Evolutionary conservation across 2,797 vertebrate species (phyloP), one percentile per base, ranked within the genome.

Genomic region (Sebastes steindachneri): DNA sequence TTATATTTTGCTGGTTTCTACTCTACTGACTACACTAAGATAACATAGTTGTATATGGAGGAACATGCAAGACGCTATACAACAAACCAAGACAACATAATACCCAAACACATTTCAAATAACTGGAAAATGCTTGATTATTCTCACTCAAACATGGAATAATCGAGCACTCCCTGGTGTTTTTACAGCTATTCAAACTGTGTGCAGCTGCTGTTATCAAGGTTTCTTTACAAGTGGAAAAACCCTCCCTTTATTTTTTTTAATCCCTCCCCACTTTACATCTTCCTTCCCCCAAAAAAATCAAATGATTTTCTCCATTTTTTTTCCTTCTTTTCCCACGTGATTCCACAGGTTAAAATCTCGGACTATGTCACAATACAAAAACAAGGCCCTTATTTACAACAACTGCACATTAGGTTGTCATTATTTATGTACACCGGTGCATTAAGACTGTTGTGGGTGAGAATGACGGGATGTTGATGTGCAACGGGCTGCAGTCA

Each of bases 1-100:
- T 95, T 86, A 93, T 95, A 91, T 94, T 93, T 95, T 95, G 94
- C 94, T 94, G 62, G 81, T 90, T 93, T 89, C 95, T 95, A 95
- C 79, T 94, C 94, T 95, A 95, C 92, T 66, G 89, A 92, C 93
- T 95, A 94, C 74, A 91, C 92, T 95, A 93, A 80, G 89, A 93
- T 94, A 93, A 93, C 80, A 93, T 91, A 86, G 73, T 63, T 75
- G 71, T 87, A 92, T 92, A 92, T 89, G 80, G 66, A 91, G 85
- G 80, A 90, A 93, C 91, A 94, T 93, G 92, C 93, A 93, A 74
- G 86, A 88, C 37, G 65, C 91, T 93, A 88, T 93, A 93, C 92
- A 94, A 88, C 81, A 91, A 88, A 77, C 86, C 64, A 8, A 75
- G 88, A 74, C 54, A 59, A 89, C 80, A 71, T 29, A 25, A 45